phyloP scores from a whole-genome alignment of 2,888 invertebrate genomes.

The Aelia acuminata region DNA sequence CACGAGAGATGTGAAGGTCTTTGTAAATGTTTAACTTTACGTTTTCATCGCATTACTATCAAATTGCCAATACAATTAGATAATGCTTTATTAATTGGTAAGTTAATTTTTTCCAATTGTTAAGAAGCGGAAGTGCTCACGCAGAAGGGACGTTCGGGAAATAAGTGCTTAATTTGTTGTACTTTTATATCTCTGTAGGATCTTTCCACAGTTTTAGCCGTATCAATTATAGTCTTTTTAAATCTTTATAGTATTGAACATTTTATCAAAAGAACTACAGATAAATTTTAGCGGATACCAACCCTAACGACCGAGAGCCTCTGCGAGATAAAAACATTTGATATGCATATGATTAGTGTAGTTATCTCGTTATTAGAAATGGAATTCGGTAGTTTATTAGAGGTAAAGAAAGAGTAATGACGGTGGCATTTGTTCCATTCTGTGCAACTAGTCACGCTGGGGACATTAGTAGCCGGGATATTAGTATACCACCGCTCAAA shows the following conservation, averaged over 20 bases:
- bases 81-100: too few species aligned
- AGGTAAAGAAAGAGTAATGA: constrained; percentile 20
- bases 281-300: not conserved
- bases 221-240: too few species aligned
- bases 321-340: not conserved
- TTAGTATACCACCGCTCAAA: not conserved
- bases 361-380: not conserved
- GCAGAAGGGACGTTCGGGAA: too few species aligned
- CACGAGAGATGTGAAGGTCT: too few species aligned
- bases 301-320: not conserved
- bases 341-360: constrained; percentile 12
- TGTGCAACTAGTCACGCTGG: constrained; percentile 1
- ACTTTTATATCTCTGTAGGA: too few species aligned
- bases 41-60: too few species aligned
- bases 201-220: too few species aligned
- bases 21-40: too few species aligned
- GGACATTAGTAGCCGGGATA: not conserved
- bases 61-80: too few species aligned
- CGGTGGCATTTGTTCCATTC: not conserved
- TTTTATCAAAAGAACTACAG: not conserved
- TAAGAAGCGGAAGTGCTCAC: too few species aligned
- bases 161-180: too few species aligned
- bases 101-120: too few species aligned
- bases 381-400: constrained; percentile 36
- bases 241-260: not conserved